Base-by-base conservation (phyloP, 2,113 vertebrate genomes). In the Edolisoma coerulescens region DNA sequence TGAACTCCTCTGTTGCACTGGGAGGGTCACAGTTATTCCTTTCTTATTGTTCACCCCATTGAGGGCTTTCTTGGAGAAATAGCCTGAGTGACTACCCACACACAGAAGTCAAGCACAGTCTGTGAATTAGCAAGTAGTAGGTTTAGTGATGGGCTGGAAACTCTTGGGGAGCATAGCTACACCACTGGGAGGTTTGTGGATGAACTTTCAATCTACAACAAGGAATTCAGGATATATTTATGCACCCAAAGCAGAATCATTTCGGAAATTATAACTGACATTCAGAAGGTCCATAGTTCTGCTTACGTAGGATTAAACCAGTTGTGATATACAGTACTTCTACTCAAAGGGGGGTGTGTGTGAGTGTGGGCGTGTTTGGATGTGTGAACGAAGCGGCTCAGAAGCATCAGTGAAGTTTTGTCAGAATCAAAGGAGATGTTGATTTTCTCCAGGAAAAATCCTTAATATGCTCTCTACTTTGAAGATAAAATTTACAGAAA, bases 121-220 rank as follows among this genome's bases (percentile, higher is more conserved):
- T 2, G 5, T 8, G 11, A 4, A 30, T 60, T 44, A 70, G 19
- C 0, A 3, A 1, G 13, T 27, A 9, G 24, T 11, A 47, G 5
- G 9, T 57, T 61, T 28, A 77, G 18, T 2, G 2, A 23, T 37
- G 20, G 30, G 32, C 20, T 68, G 35, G 39, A 67, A 90, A 17
- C 7, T 54, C 18, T 44, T 3, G 3, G 11, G 14, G 8, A 79
- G 4, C 7, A 24, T 14, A 18, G 20, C 42, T 60, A 8, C 17
- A 45, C 1, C 21, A 21, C 78, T 77, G 17, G 37, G 17, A 86
- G 3, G 5, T 50, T 24, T 92, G n/a, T 32, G 20, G 21, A 69
- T 15, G 41, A 50, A 30, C 7, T 71, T 54, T 3, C 8, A 35
- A 30, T 22, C 18, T 32, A 16, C 32, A 44, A 2, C 19, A n/a